phyloP scores from a whole-genome alignment of 2,113 vertebrate genomes.

The Eubucco bourcierii region DNA sequence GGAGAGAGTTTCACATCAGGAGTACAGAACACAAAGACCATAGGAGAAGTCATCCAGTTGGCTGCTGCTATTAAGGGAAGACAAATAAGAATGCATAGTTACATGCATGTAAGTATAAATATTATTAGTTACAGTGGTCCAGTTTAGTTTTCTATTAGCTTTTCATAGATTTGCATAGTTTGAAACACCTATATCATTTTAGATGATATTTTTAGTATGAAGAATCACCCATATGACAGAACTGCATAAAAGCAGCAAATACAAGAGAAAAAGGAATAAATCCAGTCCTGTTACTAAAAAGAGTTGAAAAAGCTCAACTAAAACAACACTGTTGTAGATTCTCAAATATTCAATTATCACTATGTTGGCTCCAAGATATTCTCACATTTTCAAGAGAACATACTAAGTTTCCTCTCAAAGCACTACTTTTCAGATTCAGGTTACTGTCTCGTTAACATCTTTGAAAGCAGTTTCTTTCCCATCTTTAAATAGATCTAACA shows the following conservation, averaged over 20 bases:
- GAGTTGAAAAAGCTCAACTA: background rate
- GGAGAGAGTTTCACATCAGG: slow-evolving; percentile 78
- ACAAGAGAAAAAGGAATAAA: background rate
- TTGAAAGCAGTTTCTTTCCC: background rate
- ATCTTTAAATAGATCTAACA: background rate
- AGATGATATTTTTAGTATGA: background rate
- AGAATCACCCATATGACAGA: background rate
- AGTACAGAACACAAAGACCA: slow-evolving; percentile 79
- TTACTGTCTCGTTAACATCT: background rate
- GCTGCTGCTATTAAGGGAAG: slow-evolving; percentile 30
- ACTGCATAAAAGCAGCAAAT: background rate
- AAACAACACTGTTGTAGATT: background rate
- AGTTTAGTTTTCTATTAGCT: background rate
- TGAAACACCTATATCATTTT: background rate
- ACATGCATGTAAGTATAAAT: background rate
- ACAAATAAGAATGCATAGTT: background rate
- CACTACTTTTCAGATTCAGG: background rate
- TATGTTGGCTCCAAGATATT: background rate
- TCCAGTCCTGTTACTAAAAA: background rate
- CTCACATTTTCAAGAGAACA: background rate
- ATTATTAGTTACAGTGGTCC: background rate
- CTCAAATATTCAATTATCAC: background rate
- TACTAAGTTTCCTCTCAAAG: background rate
- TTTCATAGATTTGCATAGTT: background rate
- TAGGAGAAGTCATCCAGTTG: slow-evolving; percentile 75